Evolutionary conservation across 2,797 vertebrate genomes (phyloP).

Genomic region (Novumbra hubbsi): DNA sequence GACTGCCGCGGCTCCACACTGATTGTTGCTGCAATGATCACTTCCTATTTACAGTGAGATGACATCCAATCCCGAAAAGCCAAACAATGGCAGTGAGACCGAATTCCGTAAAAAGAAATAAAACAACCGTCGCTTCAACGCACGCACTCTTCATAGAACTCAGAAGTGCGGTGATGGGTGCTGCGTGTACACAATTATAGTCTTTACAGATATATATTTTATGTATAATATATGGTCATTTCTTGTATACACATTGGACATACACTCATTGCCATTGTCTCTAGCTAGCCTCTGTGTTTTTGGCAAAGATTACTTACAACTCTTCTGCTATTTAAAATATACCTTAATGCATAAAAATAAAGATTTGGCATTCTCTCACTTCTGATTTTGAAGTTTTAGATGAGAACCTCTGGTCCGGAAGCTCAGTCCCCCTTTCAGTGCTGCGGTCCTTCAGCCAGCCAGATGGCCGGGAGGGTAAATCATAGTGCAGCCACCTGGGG

Average conservation of each 20-base stretch:
- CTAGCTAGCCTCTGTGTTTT: conserved; percentile 83
- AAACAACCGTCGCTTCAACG: conserved; percentile 72
- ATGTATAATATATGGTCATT: conserved; percentile 75
- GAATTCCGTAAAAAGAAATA: conserved; percentile 52
- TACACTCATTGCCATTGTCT: conserved; percentile 71
- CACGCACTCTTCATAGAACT: conserved; percentile 80
- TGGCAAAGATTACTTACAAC: conserved; percentile 99
- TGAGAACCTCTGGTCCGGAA: conserved; percentile 83
- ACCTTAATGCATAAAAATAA: conserved; percentile 99
- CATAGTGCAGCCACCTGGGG: conserved; percentile 45
- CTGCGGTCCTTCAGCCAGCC: conserved; percentile 56
- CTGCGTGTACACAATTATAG: conserved; percentile 80
- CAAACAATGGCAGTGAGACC: conserved; percentile 71
- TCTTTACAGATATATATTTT: conserved; percentile 68
- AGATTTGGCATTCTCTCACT: conserved; percentile 95
- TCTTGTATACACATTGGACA: conserved; percentile 68
- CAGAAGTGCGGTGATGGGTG: conserved; percentile 83
- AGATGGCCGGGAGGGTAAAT: conserved; percentile 27
- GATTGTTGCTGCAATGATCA: conserved; percentile 88
- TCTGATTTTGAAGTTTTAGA: conserved; percentile 69
- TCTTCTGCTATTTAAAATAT: conserved; percentile 99
- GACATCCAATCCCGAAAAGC: conserved; percentile 67
- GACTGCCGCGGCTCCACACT: conserved; percentile 69
- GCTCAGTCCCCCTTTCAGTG: conserved; percentile 76
- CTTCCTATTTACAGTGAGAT: conserved; percentile 82